Evolutionary conservation across 2,888 invertebrate species (phyloP).

Genomic region (Trissoscelio sp.): DNA sequence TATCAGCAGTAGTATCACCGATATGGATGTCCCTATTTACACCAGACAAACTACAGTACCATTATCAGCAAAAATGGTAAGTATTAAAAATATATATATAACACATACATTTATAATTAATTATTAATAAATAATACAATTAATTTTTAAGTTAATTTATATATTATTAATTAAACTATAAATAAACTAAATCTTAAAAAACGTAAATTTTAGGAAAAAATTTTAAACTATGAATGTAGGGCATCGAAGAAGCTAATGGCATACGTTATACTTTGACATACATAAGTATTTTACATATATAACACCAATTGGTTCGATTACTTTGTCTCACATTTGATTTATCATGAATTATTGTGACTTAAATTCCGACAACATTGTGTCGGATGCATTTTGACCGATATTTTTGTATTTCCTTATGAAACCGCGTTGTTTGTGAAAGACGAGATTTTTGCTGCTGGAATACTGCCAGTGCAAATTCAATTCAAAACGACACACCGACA

Average conservation of each 20-base stretch:
- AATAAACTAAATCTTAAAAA: no score
- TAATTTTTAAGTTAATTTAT: no score
- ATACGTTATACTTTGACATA: no score
- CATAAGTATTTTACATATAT: no score
- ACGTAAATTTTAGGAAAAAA: no score
- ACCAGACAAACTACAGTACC: constrained; percentile 82
- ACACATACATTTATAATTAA: not conserved
- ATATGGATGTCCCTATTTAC: constrained; percentile 86
- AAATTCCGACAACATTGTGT: constrained; percentile 7
- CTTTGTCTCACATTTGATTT: not conserved
- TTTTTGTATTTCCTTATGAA: constrained; percentile 52
- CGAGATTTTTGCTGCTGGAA: constrained; percentile 55
- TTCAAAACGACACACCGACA: constrained; percentile 51
- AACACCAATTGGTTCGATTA: not conserved
- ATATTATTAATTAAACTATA: no score
- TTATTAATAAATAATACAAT: not conserved
- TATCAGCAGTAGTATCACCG: constrained; percentile 85
- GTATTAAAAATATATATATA: not conserved
- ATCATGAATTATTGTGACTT: not conserved
- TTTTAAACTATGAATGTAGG: no score
- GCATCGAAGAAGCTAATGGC: no score
- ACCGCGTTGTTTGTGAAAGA: constrained; percentile 57
- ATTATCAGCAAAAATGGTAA: constrained; percentile 77
- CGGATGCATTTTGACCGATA: constrained; percentile 35
- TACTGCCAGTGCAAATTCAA: constrained; percentile 58